Evolutionary conservation across 2,888 invertebrate genomes (phyloP).

Genomic region (Chymomyza procnemis): DNA sequence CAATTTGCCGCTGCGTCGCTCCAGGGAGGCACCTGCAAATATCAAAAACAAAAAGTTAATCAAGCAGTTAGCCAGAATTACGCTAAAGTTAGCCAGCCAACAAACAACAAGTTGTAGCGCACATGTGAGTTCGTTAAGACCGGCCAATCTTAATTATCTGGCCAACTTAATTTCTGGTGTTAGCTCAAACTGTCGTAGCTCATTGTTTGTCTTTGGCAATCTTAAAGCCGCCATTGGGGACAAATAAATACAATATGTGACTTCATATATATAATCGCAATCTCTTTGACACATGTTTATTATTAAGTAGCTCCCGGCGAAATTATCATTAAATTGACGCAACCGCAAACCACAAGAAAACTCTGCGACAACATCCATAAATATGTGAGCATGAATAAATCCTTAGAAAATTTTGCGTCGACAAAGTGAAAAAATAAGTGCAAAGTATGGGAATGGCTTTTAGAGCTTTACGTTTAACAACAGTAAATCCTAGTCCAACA

Average conservation of each 20-base stretch:
- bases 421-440: neutral
- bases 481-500: neutral
- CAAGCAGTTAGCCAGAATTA: neutral
- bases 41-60: slow-evolving; percentile 17
- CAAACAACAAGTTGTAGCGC: neutral
- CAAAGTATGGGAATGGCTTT: neutral
- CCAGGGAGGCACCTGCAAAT: slow-evolving; percentile 88
- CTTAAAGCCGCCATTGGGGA: neutral
- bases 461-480: slow-evolving; percentile 1
- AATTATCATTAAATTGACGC: slow-evolving; percentile 31
- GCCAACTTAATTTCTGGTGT: slow-evolving; percentile 14
- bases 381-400: neutral
- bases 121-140: neutral
- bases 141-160: neutral
- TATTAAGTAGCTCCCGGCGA: slow-evolving; percentile 27
- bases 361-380: neutral
- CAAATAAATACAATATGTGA: neutral
- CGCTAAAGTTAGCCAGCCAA: neutral
- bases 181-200: neutral
- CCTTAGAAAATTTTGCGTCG: neutral
- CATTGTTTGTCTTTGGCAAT: neutral
- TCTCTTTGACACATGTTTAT: slow-evolving; percentile 41
- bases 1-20: slow-evolving; percentile 91
- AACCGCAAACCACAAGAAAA: neutral
- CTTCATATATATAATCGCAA: slow-evolving; percentile 24